A percentile compares a stretch with the other conserved stretches of the same genome.
These are phyloP conservation scores for Zootermopsis nevadensis DNA, from an alignment of 2,888 invertebrate species.

Conservation along the genomic window DNA sequence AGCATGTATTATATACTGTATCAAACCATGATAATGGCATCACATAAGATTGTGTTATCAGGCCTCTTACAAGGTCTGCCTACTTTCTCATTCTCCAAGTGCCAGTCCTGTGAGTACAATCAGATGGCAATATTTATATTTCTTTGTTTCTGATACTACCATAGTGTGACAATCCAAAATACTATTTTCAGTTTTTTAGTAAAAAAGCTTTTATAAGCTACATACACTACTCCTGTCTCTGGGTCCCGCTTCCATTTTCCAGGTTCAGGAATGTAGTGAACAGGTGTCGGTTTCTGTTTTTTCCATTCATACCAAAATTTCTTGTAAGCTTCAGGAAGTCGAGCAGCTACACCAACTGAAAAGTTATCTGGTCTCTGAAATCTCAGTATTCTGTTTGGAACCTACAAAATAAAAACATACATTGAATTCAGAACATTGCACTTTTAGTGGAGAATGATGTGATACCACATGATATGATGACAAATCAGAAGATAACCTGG, in stretches of 20 bases:
- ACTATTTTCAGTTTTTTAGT: neutral
- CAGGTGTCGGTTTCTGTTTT: conserved; percentile 69
- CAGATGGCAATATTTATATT: too few species aligned
- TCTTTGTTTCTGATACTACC: neutral
- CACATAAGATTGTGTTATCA: too few species aligned
- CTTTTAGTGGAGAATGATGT: too few species aligned
- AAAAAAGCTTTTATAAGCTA: conserved; percentile 41
- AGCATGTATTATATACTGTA: too few species aligned
- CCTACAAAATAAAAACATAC: neutral
- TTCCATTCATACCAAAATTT: conserved; percentile 92
- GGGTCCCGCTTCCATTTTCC: conserved; percentile 80
- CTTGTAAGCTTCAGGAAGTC: conserved; percentile 78
- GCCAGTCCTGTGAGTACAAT: too few species aligned
- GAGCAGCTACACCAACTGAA: conserved; percentile 35
- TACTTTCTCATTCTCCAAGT: too few species aligned
- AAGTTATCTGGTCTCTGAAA: neutral
- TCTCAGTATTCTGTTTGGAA: neutral
- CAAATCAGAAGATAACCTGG: too few species aligned
- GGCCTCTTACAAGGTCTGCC: too few species aligned
- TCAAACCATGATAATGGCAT: too few species aligned
- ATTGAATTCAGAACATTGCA: too few species aligned
- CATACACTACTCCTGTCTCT: conserved; percentile 78
- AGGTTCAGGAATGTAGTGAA: conserved; percentile 79
- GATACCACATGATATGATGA: too few species aligned
- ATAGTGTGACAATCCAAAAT: neutral